Base-by-base conservation (phyloP, 35 echinoderm and acorn worm species). In the Ophioderma brevispina region DNA sequence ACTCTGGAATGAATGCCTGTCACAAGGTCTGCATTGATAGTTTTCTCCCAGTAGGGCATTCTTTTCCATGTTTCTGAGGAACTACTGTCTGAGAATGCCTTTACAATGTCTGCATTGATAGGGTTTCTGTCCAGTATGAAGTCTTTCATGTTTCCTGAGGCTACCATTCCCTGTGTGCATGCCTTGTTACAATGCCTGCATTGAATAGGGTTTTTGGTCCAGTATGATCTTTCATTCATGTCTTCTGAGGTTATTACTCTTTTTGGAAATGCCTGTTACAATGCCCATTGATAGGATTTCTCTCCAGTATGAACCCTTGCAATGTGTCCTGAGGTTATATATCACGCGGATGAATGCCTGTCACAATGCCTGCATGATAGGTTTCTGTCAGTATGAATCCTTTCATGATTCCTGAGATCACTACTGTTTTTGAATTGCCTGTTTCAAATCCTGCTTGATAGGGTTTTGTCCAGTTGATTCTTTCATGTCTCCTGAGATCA, bases 91-190 rank as follows among this genome's bases (percentile, higher is more conserved):
- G n/a, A n/a, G n/a, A n/a, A n/a, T n/a, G n/a, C n/a, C n/a, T n/a
- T n/a, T n/a, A n/a, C n/a, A n/a, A n/a, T 87, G 88, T 37, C 50
- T 50, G 55, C 96, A 98, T 21, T 64, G 80, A 64, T 78, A 90
- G n/a, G 89, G 95, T 79, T 91, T 97, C 37, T 91, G 80, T 36
- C 92, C 92, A 39, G 92, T 97, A 78, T 94, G 92, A 33, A 49
- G 79, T 5, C 88, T 77, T 46, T 76, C 39, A 76, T 97, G 92
- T 70, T 4, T 81, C 33, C 30, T 89, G 28, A 94, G 17, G n/a
- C 32, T n/a, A n/a, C n/a, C 0, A 36, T 1, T 23, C 55, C 38
- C 0, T 64, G 0, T 36, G 35, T 39, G 77, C 80, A 90, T 80
- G 32, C 33, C 79, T 91, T 91, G 19, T 39, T 81, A 91, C 95